Conservation (phyloP, 2,888 invertebrate genomes). For the Caradrina kadenii region DNA sequence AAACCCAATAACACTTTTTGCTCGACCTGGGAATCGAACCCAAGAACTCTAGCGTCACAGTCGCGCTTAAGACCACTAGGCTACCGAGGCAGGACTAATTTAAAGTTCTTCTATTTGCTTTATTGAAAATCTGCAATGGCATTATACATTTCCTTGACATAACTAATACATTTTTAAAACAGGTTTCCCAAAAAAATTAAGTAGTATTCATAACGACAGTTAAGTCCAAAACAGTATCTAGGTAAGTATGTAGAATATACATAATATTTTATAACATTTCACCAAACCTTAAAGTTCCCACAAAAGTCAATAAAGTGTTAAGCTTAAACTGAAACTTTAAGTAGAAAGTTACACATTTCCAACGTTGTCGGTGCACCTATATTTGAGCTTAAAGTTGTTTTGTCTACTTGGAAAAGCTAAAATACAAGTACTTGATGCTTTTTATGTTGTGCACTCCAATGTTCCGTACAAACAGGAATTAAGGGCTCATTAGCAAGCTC, state of each 20-base stretch:
- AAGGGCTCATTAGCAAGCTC: slow-evolving; percentile 81
- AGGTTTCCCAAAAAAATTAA: background rate
- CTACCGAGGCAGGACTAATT: too few relatives aligned
- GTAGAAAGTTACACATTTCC: slow-evolving; percentile 45
- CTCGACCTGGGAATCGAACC: too few relatives aligned
- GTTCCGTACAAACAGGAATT: slow-evolving; percentile 71
- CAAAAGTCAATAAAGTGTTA: slow-evolving; percentile 42
- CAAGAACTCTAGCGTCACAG: too few relatives aligned
- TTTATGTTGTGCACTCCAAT: slow-evolving; percentile 23
- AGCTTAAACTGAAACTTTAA: slow-evolving; percentile 38
- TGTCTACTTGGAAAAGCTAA: slow-evolving; percentile 27
- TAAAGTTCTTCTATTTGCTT: too few relatives aligned
- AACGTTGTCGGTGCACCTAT: slow-evolving; percentile 40
- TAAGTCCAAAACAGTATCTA: too few relatives aligned
- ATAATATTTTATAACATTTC: background rate
- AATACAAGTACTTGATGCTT: slow-evolving; percentile 26
- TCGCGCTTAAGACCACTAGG: too few relatives aligned
- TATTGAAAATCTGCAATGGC: too few relatives aligned
- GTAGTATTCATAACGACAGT: too few relatives aligned
- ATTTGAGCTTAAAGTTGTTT: slow-evolving; percentile 41
- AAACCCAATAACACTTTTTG: too few relatives aligned
- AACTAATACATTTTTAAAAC: background rate
- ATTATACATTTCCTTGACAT: too few relatives aligned
- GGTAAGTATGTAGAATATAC: background rate
- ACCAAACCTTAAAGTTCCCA: slow-evolving; percentile 1